Percentiles rank a stretch among this genome's conserved stretches.
Conservation (phyloP, 2,888 invertebrate genomes). For the Drosophila eohydei region DNA sequence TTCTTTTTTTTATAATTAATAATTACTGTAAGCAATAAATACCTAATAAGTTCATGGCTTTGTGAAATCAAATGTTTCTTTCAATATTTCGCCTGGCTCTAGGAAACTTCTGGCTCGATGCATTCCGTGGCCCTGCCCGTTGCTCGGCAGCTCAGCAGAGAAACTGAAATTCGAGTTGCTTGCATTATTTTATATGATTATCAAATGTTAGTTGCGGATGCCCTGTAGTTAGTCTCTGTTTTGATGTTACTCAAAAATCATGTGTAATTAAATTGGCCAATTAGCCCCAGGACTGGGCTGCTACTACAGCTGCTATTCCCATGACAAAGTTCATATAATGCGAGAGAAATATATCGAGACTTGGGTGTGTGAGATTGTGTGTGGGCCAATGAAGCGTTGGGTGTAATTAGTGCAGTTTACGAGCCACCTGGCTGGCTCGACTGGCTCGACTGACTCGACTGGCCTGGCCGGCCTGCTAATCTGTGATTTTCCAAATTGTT, state of each 20-base stretch:
- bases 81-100: no score
- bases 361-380: conserved; percentile 3
- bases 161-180: background rate
- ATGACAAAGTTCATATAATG: conserved; percentile 60
- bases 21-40: no score
- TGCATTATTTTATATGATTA: background rate
- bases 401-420: conserved; percentile 69
- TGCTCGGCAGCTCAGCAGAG: no score
- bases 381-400: conserved; percentile 62
- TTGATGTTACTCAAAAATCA: conserved; percentile 8
- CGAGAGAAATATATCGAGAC: background rate
- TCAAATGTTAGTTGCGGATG: conserved; percentile 8
- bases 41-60: no score
- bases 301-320: conserved; percentile 43
- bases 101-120: background rate
- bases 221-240: conserved; percentile 53
- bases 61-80: no score
- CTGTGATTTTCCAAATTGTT: conserved; percentile 84
- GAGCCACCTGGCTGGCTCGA: conserved; percentile 17
- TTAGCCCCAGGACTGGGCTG: background rate
- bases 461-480: conserved; percentile 67
- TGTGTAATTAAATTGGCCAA: conserved; percentile 40
- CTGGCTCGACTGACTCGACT: background rate
- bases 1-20: no score
- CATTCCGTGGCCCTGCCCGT: background rate